phyloP scores from a whole-genome alignment of 1,140 invertebrate genomes.

The Leucophenga varia region DNA sequence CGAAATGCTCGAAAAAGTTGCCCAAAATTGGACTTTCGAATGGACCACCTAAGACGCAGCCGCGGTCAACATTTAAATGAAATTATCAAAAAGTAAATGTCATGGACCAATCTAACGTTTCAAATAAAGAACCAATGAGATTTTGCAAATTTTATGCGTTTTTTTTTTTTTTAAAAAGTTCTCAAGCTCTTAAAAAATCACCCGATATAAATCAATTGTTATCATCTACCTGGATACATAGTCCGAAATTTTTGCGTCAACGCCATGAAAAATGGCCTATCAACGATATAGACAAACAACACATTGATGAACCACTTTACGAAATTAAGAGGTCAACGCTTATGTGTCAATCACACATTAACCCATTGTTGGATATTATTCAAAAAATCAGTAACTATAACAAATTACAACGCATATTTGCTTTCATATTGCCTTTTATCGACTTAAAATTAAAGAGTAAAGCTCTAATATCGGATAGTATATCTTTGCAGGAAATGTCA shows the following conservation, averaged over 20 bases:
- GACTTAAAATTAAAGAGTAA: too few species aligned
- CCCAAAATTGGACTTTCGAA: too few species aligned
- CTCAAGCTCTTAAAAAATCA: too few species aligned
- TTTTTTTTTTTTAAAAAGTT: too few species aligned
- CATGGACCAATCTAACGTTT: too few species aligned
- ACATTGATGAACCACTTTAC: not conserved
- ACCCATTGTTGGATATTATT: not conserved
- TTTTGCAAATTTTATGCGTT: too few species aligned
- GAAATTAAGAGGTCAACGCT: not conserved
- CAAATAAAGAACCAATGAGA: too few species aligned
- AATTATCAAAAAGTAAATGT: too few species aligned
- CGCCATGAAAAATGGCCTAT: not conserved
- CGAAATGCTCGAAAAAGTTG: too few species aligned
- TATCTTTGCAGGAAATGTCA: not conserved
- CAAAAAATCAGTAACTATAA: not conserved
- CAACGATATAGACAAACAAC: not conserved
- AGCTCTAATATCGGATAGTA: not conserved
- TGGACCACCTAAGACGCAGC: too few species aligned
- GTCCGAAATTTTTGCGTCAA: constrained; percentile 1
- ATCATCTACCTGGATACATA: not conserved
- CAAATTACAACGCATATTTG: not conserved
- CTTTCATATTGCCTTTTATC: not conserved
- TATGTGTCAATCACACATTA: not conserved
- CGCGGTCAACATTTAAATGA: too few species aligned
- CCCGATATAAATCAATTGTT: not conserved